Evolutionary conservation across 2,888 invertebrate genomes (phyloP).

Genomic region (Lasioglossum villosulum): DNA sequence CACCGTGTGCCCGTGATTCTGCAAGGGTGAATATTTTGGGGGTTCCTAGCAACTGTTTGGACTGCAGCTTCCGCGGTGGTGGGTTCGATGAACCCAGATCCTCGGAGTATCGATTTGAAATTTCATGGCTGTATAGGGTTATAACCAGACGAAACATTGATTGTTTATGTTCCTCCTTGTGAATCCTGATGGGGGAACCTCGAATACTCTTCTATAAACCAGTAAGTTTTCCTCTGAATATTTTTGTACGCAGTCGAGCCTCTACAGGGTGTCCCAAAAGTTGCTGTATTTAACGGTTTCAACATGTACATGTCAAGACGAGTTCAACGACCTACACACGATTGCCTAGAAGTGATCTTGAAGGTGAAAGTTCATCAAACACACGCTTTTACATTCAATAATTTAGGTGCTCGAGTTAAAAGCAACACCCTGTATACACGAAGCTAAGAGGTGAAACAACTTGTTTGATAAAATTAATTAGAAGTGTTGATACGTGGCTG

Average conservation of each 20-base stretch:
- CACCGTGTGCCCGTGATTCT: conserved; percentile 37
- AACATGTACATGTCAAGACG: too few species aligned
- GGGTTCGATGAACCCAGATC: conserved; percentile 24
- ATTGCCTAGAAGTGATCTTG: too few species aligned
- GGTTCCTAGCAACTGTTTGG: conserved; percentile 36
- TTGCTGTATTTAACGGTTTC: too few species aligned
- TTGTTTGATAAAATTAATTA: too few species aligned
- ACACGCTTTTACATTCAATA: too few species aligned
- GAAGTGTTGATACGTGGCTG: neutral
- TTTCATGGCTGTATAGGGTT: conserved; percentile 46
- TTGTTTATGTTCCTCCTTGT: neutral
- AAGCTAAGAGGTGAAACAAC: too few species aligned
- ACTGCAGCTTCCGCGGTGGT: conserved; percentile 7
- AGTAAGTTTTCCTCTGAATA: neutral
- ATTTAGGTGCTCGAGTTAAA: too few species aligned
- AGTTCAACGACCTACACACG: too few species aligned
- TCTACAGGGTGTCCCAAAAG: too few species aligned
- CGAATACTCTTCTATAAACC: neutral
- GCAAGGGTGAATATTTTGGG: conserved; percentile 58
- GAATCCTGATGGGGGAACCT: neutral
- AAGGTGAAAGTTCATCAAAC: too few species aligned
- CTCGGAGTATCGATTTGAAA: conserved; percentile 57
- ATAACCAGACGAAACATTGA: neutral
- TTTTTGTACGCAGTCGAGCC: neutral
- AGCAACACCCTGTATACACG: too few species aligned